Evolutionary conservation across 2,888 invertebrate species (phyloP).

Genomic region (Steinernema scapterisci): DNA sequence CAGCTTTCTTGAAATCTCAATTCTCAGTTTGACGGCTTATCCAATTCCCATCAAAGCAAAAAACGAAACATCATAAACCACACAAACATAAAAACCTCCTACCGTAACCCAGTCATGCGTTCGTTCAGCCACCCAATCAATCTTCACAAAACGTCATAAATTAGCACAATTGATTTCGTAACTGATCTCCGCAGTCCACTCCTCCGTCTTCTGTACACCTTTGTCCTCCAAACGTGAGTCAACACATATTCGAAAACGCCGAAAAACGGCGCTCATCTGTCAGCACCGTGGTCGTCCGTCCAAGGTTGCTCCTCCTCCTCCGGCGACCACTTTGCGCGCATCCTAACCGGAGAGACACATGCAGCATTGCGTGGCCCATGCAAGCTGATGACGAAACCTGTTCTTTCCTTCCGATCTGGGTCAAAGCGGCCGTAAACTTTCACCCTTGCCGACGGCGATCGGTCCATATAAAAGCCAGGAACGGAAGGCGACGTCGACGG

Average conservation of each 20-base stretch:
- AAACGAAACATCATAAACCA: background rate
- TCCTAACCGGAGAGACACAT: background rate
- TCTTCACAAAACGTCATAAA: background rate
- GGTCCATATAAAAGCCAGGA: background rate
- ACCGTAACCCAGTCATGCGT: background rate
- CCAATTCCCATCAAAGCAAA: too few relatives aligned
- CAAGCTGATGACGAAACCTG: background rate
- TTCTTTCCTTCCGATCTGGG: slow-evolving; percentile 5
- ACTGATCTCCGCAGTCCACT: background rate
- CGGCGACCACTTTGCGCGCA: background rate
- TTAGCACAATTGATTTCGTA: slow-evolving; percentile 1
- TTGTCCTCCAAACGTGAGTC: background rate
- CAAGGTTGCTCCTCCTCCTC: slow-evolving; percentile 24
- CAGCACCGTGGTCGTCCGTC: background rate
- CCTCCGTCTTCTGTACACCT: background rate
- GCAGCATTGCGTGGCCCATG: background rate
- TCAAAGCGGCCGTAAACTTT: slow-evolving; percentile 18
- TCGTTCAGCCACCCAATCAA: background rate
- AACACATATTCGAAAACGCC: slow-evolving; percentile 11
- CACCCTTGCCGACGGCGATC: background rate
- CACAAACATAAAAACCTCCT: background rate
- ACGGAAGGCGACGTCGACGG: background rate
- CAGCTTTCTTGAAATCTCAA: too few relatives aligned
- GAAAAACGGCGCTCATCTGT: slow-evolving; percentile 30
- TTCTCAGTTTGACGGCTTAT: too few relatives aligned